Base-by-base conservation (phyloP, 1,140 invertebrate genomes). In the Andricus grossulariae region DNA sequence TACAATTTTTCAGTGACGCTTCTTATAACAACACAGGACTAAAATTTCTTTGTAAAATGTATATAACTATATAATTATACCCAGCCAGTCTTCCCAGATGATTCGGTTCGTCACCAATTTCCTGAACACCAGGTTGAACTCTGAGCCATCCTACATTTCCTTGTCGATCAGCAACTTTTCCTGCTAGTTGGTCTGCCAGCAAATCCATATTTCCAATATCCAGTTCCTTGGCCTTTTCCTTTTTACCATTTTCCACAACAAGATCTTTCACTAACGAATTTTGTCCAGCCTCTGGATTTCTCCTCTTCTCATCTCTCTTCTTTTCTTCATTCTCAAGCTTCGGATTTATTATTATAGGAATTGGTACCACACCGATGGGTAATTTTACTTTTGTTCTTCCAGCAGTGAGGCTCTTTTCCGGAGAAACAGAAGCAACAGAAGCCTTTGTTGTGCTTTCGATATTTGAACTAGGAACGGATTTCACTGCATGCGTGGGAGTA, bases 91-190 rank as follows among this genome's bases (percentile, higher is more conserved):
- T 87, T 66, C 85, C 87, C 8, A 87, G 76, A 19, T 89, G 82
- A 85, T 90, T 89, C 1, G 83, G 84, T 71, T 90, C 90, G 10
- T 91, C 90, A 1, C 91, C 91, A 71, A 92, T 82, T 77, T 92
- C 91, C 25, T 92, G 91, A 50, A 91, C 82, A 0, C 88, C 88
- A 12, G 79, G 86, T 18, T 83, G 81, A 2, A 88, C 83, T 21
- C 79, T 86, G 51, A 82, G 83, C 88, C 87, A 90, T 1, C 66
- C 79, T 1, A 81, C 80, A 45, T 87, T 86, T 18, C 83, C 86
- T 54, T 87, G 86, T 51, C 85, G 83, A 11, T 87, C 85, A 0
- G 81, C 72, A 39, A 82, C 73, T 16, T 72, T 81, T 8, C 73
- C 80, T 4, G 83, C 21, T 39, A 19, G 51, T n/a, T 39, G 71